A percentile compares a stretch with the other conserved stretches of the same genome.
Conservation (phyloP, 2,888 invertebrate genomes). For the Thera obeliscata region DNA sequence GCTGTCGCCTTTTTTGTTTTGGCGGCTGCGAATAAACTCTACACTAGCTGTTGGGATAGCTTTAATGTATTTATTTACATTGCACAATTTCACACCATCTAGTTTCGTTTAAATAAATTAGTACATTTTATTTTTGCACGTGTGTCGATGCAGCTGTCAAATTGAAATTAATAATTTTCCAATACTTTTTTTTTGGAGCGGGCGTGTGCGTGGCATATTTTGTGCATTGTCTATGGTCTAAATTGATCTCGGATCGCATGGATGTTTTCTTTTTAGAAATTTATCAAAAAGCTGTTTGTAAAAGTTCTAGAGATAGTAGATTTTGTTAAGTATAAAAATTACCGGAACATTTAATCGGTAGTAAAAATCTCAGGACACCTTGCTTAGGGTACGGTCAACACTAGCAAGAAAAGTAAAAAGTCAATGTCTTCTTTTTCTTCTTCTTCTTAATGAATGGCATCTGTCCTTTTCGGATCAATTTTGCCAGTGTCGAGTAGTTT, state of each 20-base stretch:
- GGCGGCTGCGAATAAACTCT: conserved; percentile 39
- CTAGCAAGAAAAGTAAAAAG: too few species aligned
- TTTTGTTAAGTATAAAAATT: neutral
- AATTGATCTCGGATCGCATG: too few species aligned
- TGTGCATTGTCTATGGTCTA: conserved; percentile 20
- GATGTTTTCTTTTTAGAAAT: too few species aligned
- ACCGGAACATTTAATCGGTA: too few species aligned
- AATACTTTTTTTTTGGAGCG: conserved; percentile 50
- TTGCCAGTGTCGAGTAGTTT: too few species aligned
- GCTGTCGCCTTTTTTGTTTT: conserved; percentile 51
- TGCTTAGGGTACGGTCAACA: too few species aligned
- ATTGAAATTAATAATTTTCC: conserved; percentile 53
- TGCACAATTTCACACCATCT: conserved; percentile 38
- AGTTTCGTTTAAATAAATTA: conserved; percentile 6
- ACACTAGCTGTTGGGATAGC: neutral
- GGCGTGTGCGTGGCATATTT: conserved; percentile 69
- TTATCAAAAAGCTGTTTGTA: too few species aligned
- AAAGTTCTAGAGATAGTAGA: too few species aligned
- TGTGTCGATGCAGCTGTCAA: conserved; percentile 62
- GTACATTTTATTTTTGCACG: conserved; percentile 47
- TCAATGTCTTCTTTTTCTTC: too few species aligned
- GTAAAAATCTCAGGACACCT: too few species aligned
- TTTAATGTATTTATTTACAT: conserved; percentile 38
- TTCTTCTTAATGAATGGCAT: too few species aligned
- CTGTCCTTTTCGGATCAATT: too few species aligned